Evolutionary conservation across 2,797 vertebrate species (phyloP).

Genomic region (Hybognathus amarus): DNA sequence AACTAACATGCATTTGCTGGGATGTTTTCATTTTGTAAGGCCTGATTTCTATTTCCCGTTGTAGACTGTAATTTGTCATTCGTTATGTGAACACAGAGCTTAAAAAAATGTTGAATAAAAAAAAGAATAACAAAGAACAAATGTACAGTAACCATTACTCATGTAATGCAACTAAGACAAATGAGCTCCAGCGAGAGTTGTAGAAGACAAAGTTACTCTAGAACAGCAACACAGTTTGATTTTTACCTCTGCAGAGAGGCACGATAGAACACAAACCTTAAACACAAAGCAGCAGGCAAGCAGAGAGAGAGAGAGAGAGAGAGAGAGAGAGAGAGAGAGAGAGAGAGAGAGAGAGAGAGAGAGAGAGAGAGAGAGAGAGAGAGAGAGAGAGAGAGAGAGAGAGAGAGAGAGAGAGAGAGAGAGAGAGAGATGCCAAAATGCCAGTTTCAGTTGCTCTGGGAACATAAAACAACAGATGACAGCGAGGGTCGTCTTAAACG

Average conservation of each 20-base stretch:
- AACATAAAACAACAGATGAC: slow-evolving; percentile 82
- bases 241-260: slow-evolving; percentile 49
- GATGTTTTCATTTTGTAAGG: neutral
- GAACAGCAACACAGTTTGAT: slow-evolving; percentile 51
- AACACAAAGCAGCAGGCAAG: slow-evolving; percentile 75
- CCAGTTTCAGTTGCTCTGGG: slow-evolving; percentile 75
- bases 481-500: slow-evolving; percentile 76
- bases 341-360: slow-evolving; percentile 68
- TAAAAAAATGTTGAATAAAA: neutral
- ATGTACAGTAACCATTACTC: slow-evolving; percentile 56
- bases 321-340: slow-evolving; percentile 5
- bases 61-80: neutral
- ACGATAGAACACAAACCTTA: slow-evolving; percentile 73
- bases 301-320: neutral
- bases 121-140: slow-evolving; percentile 52
- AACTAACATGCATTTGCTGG: neutral
- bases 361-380: too few relatives aligned
- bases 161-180: slow-evolving; percentile 61
- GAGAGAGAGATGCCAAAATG: slow-evolving; percentile 59
- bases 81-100: too few relatives aligned
- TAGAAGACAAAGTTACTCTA: slow-evolving; percentile 60
- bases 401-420: slow-evolving; percentile 68
- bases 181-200: slow-evolving; percentile 47
- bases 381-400: neutral
- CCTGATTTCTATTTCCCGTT: neutral